Conservation (phyloP, 2,888 invertebrate genomes). For the Drosophila bunnanda region DNA sequence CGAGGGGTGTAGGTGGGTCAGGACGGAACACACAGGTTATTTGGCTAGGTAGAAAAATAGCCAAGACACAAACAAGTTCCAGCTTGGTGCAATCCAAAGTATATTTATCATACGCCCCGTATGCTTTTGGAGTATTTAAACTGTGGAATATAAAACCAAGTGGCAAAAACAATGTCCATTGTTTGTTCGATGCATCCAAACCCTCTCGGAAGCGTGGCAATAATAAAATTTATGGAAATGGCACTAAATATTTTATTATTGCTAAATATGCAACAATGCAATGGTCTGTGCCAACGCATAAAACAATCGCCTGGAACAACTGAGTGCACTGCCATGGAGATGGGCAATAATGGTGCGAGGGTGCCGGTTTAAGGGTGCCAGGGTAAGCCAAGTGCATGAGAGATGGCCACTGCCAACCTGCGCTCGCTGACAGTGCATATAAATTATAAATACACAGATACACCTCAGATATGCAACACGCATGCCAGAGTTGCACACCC, state of each 20-base stretch:
- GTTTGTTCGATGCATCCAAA: constrained; percentile 27
- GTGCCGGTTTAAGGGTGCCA: neutral
- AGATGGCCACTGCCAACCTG: constrained; percentile 56
- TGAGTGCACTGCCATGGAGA: constrained; percentile 54
- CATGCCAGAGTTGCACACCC: constrained; percentile 22
- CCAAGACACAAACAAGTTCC: constrained; percentile 10
- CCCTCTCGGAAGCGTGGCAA: constrained; percentile 39
- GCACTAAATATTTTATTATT: constrained; percentile 79
- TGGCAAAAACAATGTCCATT: constrained; percentile 8
- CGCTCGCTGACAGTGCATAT: constrained; percentile 74
- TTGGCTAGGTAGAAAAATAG: constrained; percentile 1
- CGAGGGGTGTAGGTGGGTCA: neutral
- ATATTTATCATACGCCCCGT: constrained; percentile 62
- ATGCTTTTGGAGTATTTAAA: constrained; percentile 42
- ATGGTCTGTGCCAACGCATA: constrained; percentile 54
- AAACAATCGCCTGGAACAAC: constrained; percentile 74
- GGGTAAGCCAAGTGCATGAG: constrained; percentile 28
- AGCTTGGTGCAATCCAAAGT: constrained; percentile 48
- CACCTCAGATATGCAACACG: constrained; percentile 53
- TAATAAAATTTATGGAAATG: constrained; percentile 77
- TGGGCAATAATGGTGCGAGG: constrained; percentile 4
- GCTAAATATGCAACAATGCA: constrained; percentile 79
- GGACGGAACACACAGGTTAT: neutral
- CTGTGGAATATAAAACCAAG: constrained; percentile 14
- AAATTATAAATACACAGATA: constrained; percentile 72